Base-by-base conservation (phyloP, 2,888 invertebrate species). In the Endotricha flammealis region DNA sequence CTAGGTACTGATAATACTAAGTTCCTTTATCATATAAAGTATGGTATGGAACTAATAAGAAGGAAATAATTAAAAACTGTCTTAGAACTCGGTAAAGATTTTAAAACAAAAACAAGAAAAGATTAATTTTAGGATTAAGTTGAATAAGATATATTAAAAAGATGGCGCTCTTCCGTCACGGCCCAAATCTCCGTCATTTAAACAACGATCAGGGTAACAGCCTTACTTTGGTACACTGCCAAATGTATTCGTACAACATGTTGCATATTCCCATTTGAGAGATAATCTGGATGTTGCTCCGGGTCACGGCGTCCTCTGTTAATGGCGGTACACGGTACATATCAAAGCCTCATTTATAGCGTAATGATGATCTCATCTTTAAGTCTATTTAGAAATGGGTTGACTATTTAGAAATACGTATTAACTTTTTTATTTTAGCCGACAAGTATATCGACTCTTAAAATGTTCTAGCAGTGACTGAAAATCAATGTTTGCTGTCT, bases 231-330 rank as follows among this genome's bases (percentile, higher is more conserved):
- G 33, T 17, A 12, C 12, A 17, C 20, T 28, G 33, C 28, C 33
- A 34, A 20, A 28, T 12, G 9, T 34, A 34, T 34, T 34, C 12
- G 33, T 11, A 8, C 12, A 34, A 34, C 33, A 17, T 34, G 33
- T 34, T 34, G 28, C 33, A 20, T 34, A 12, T 27, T 12, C 12
- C 12, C 7, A 12, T 27, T 7, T 8, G 8, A 11, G 10, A 23
- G 12, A 32, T 32, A 12, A 14, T 23, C 13, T 23, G n/a, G 2
- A 20, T 7, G 20, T 3, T n/a, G 20, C 3, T 6, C 20, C 20
- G 20, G 20, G 20, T 20, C 20, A 20, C 20, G 6, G 20, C 3
- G n/a, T n/a, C 20, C 6, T 8, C 16, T 6, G 6, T 16, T 16
- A 16, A 16, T 16, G 16, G 6, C 16, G 16, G 16, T 16, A 16